Evolutionary conservation across 2,113 vertebrate species (phyloP), one percentile per base, ranked within the genome.

Genomic region (Hemibagrus wyckioides): DNA sequence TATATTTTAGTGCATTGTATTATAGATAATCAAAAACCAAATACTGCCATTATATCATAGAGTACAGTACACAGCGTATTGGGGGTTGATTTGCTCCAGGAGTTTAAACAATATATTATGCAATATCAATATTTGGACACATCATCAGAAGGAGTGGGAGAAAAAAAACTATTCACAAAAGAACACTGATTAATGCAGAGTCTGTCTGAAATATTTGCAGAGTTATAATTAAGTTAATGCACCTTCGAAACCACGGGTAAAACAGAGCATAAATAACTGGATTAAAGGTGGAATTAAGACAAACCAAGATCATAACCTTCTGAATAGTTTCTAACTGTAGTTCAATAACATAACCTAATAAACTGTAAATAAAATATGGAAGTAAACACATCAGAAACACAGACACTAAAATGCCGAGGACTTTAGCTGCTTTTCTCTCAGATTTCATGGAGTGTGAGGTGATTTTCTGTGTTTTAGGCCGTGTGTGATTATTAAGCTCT

Each of bases 231-330:
- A 85, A 28, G 69, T 88, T 89, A 13, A 86, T n/a, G 30, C 85
- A 69, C 83, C 67, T 89, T 33, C 85, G 82, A 87, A 92, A 92
- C 91, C 91, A 92, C 8, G 90, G 86, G 59, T 91, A 92, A 59
- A 91, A 91, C 36, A 91, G 71, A 39, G 87, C 89, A 75, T 92
- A 92, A 73, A 91, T 89, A 19, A 91, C 4, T 0, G 90, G 91
- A 87, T 92, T 92, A 50, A 92, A 87, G 1, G 87, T 57, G 7
- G 90, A 92, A 57, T 92, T 92, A 7, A 90, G 52, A 25, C 33
- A 71, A 54, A 88, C 3, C 23, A 87, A 6, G 33, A 57, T 50
- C 11, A 36, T 30, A 11, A 84, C n/a, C 13, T 80, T 80, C 2
- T 65, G 1, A 63, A n/a, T 44, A 21, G 36, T 44, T 19, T 11